These are phyloP conservation scores for Synergus gifuensis DNA, from an alignment of 2,888 invertebrate genomes.

Conservation along the genomic window DNA sequence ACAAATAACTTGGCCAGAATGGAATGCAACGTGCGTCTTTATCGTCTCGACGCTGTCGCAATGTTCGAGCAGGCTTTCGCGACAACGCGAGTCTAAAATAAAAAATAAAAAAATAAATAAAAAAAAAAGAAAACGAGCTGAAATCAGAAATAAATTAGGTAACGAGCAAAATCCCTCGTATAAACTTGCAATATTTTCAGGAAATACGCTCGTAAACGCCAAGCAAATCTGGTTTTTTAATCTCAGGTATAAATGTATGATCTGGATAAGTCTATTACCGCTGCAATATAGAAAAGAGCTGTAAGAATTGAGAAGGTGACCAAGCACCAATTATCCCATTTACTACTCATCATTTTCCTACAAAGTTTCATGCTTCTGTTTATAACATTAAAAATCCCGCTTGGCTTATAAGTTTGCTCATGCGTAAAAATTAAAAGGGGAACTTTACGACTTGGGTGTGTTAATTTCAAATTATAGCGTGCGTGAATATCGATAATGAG, in stretches of 20 bases:
- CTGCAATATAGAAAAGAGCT: neutral
- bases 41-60: conserved; percentile 34
- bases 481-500: conserved; percentile 11
- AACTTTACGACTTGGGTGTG: conserved; percentile 22
- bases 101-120: neutral
- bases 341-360: conserved; percentile 1
- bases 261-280: conserved; percentile 23
- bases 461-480: conserved; percentile 14
- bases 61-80: conserved; percentile 16
- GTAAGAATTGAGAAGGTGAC: neutral
- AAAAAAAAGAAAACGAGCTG: conserved; percentile 16
- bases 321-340: conserved; percentile 2
- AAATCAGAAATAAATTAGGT: conserved; percentile 30
- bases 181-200: conserved; percentile 24
- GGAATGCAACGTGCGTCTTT: conserved; percentile 26
- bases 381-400: neutral
- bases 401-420: neutral
- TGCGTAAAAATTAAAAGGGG: conserved; percentile 10
- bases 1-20: conserved; percentile 31
- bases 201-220: conserved; percentile 14
- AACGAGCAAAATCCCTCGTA: conserved; percentile 15
- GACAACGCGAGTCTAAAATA: conserved; percentile 24
- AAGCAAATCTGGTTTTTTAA: conserved; percentile 9
- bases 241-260: neutral
- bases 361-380: neutral